Conservation (phyloP, 2,797 vertebrate genomes). For the Lagorchestes hirsutus region DNA sequence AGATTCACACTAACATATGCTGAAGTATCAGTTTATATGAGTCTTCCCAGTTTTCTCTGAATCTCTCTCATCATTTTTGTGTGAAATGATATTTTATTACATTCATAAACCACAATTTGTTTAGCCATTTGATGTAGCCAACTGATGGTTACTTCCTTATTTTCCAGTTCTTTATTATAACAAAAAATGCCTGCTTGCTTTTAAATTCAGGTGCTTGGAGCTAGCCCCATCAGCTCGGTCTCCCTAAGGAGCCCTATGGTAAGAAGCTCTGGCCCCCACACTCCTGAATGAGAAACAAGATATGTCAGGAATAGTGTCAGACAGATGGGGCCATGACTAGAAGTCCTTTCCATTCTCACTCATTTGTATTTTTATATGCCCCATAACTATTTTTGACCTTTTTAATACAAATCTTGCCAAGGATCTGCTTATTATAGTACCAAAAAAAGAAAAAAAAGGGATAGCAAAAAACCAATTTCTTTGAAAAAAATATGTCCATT, state of each 20-base stretch:
- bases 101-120: background rate
- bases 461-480: background rate
- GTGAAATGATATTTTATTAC: background rate
- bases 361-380: background rate
- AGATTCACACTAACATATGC: background rate
- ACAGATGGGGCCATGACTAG: background rate
- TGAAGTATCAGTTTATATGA: background rate
- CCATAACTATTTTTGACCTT: background rate
- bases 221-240: background rate
- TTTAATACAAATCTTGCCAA: background rate
- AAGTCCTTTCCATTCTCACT: background rate
- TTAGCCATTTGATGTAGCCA: background rate
- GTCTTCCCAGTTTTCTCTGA: background rate
- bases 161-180: background rate
- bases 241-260: background rate
- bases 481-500: background rate
- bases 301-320: background rate
- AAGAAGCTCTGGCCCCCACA: background rate
- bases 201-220: background rate
- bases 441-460: background rate
- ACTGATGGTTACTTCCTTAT: background rate
- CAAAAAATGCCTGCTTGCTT: background rate
- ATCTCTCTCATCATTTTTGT: background rate
- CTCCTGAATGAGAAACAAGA: background rate
- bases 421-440: background rate